Percentiles rank a stretch among this genome's conserved stretches.
These are phyloP conservation scores for Phalloptychus januarius DNA, from an alignment of 2,797 vertebrate species.

Conservation along the genomic window DNA sequence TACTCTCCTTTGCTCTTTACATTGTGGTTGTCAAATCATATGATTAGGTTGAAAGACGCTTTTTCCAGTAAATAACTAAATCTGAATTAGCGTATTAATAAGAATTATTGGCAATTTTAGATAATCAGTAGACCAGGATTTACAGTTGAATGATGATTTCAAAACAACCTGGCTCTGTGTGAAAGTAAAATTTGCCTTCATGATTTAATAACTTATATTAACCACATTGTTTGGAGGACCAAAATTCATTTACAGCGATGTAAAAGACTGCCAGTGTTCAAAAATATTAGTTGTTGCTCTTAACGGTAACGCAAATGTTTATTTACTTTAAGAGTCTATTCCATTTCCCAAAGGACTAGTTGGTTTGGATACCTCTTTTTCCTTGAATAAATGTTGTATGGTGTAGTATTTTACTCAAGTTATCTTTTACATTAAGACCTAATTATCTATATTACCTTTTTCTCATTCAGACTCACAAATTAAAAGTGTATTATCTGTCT, in stretches of 20 bases:
- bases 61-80: neutral
- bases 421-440: neutral
- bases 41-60: neutral
- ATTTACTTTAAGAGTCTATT: neutral
- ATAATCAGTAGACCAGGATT: neutral
- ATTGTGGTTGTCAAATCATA: neutral
- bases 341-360: neutral
- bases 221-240: neutral
- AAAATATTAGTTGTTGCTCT: neutral
- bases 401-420: neutral
- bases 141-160: no score
- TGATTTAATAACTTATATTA: no score
- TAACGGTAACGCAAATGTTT: neutral
- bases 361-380: neutral
- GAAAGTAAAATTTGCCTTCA: no score
- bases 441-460: neutral
- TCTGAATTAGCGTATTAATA: neutral
- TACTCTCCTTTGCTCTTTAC: neutral
- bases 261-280: neutral
- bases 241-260: neutral
- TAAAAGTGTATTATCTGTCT: neutral
- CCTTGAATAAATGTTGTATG: neutral
- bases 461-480: neutral
- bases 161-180: no score
- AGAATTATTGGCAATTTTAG: neutral